Conservation (phyloP, 2,113 vertebrate genomes). For the Morone chrysops region DNA sequence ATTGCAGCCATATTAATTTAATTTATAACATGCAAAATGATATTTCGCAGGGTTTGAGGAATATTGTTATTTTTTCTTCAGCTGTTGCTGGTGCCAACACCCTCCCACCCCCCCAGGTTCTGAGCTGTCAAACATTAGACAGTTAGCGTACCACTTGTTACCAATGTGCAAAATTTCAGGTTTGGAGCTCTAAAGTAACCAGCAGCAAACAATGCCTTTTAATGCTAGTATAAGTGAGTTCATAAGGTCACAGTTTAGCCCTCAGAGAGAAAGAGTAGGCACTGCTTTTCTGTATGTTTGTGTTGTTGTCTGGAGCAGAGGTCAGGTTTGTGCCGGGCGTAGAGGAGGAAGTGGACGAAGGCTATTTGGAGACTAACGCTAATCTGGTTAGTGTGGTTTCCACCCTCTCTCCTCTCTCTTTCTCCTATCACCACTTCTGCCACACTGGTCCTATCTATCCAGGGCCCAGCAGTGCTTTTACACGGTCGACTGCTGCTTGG, state of each 20-base stretch:
- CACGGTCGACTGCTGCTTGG: not conserved
- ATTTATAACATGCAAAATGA: not conserved
- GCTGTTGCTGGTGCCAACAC: too few species aligned
- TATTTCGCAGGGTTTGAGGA: too few species aligned
- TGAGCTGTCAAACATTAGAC: too few species aligned
- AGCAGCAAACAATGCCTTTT: not conserved
- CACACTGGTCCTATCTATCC: slow-evolving; percentile 21
- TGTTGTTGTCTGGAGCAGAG: slow-evolving; percentile 47
- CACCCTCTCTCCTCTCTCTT: slow-evolving; percentile 42
- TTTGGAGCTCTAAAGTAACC: not conserved
- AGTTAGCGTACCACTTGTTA: not conserved
- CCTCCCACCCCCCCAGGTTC: too few species aligned
- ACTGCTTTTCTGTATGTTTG: slow-evolving; percentile 49
- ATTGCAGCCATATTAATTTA: not conserved
- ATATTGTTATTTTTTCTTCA: too few species aligned
- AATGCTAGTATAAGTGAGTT: not conserved
- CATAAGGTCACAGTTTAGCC: slow-evolving; percentile 18
- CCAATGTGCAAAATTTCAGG: not conserved
- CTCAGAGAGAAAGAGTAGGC: not conserved
- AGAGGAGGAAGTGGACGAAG: slow-evolving; percentile 65
- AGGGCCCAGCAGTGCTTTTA: slow-evolving; percentile 11
- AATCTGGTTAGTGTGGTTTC: slow-evolving; percentile 76
- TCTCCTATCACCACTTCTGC: slow-evolving; percentile 39
- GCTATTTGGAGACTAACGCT: slow-evolving; percentile 74
- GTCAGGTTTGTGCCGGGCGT: slow-evolving; percentile 57